Conservation (phyloP, 2,888 invertebrate genomes). For the Pammene fasciana region DNA sequence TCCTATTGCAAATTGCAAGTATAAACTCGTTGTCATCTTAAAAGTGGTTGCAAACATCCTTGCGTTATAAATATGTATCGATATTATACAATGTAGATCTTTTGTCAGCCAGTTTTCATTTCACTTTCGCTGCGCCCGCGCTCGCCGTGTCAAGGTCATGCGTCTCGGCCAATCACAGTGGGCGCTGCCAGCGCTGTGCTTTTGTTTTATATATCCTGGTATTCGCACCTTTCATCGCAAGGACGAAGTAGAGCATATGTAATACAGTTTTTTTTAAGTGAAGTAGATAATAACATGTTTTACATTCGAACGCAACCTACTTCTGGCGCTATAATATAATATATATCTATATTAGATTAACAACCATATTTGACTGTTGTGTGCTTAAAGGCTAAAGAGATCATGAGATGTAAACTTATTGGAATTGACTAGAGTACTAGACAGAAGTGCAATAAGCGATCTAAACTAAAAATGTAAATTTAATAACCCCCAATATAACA, state of each 20-base stretch:
- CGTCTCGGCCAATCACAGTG: conserved; percentile 27
- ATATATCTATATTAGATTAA: no score
- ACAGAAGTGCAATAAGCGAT: no score
- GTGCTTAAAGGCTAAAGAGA: no score
- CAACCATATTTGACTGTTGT: no score
- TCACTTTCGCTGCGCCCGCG: conserved; percentile 61
- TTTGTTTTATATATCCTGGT: conserved; percentile 29
- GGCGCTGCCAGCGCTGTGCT: conserved; percentile 17
- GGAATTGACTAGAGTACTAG: no score
- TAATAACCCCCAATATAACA: no score
- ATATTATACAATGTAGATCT: conserved; percentile 43
- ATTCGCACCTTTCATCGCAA: conserved; percentile 24
- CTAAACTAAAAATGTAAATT: no score
- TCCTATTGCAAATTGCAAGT: no score
- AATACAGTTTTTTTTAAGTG: background rate
- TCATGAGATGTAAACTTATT: no score
- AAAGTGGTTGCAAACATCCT: conserved; percentile 10
- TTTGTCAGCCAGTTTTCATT: conserved; percentile 51
- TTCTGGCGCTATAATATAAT: no score
- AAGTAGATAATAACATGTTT: no score
- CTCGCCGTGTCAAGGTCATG: conserved; percentile 57
- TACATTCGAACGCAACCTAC: no score
- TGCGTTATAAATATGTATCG: conserved; percentile 33
- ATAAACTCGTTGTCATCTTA: background rate
- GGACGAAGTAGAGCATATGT: conserved; percentile 22